Base-by-base conservation (phyloP, 2,888 invertebrate genomes). In the Scaptomyza tumidula region DNA sequence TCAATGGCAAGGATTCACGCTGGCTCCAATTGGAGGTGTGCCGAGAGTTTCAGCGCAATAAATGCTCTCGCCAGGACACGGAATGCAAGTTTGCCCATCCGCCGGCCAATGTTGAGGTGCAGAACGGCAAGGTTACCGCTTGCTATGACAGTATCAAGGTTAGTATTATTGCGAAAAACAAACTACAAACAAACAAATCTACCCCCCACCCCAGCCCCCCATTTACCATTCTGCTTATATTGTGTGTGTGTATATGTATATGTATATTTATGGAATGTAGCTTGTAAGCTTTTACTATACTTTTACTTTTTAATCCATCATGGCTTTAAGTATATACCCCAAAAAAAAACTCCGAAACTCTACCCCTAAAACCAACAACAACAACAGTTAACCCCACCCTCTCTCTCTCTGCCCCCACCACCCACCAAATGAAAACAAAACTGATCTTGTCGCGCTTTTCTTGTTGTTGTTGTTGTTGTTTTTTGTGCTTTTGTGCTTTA, bases 111-210 rank as follows among this genome's bases (percentile, higher is more conserved):
- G 99, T 99, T 91, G 99, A 99, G 94, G 98, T 99, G 92, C 99
- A 99, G 94, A 99, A 99, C 94, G 99, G 99, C 93, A 95, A 99
- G 92, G 99, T 99, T 92, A 99, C 99, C 91, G 99, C 99, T 91
- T 99, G 99, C 95, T 99, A 99, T 95, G 99, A 99, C 95, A 99
- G 98, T 94, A 99, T 99, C 94, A 99, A 99, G 98, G 99, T 99
- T 94, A 94, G 95, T 92, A 85, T 61, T 9, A 5, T 6, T 9
- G 9, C 19, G 6, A n/a, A n/a, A n/a, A 24, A n/a, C 24, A 13
- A 46, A 29, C 33, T 33, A 29, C 29, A 7, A 29, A 7, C 4
- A 7, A 29, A 29, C 9, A n/a, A n/a, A n/a, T n/a, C n/a, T n/a
- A n/a, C n/a, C n/a, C n/a, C n/a, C 2, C 10, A 10, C 10, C 33